Percentiles rank a stretch among this genome's conserved stretches.
Evolutionary conservation across 2,113 vertebrate species (phyloP).

Genomic region (Syngnathus typhle): DNA sequence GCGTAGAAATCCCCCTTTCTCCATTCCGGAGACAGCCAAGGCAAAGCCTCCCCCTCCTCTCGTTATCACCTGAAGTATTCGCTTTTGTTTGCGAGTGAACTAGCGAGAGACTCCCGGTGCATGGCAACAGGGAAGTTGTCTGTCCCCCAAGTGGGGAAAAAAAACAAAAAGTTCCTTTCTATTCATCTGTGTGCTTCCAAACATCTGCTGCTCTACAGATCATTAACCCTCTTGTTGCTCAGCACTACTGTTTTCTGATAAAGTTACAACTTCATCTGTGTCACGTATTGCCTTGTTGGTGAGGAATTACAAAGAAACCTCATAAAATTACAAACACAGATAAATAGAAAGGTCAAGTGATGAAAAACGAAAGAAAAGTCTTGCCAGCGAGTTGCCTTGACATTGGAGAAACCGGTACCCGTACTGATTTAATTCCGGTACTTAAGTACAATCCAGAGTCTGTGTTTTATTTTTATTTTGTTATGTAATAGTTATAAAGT

Average conservation of each 20-base stretch:
- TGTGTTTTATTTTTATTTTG: too few species aligned
- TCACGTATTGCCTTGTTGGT: neutral
- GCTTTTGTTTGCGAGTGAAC: conserved; percentile 18
- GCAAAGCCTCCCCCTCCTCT: conserved; percentile 21
- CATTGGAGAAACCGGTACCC: neutral
- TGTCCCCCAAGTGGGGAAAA: conserved; percentile 26
- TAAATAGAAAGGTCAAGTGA: conserved; percentile 34
- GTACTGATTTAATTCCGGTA: too few species aligned
- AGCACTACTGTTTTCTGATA: neutral
- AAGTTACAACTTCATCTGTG: neutral
- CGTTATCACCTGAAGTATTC: conserved; percentile 3
- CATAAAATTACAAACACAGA: too few species aligned
- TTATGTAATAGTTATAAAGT: too few species aligned
- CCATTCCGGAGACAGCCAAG: conserved; percentile 42
- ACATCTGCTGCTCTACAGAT: conserved; percentile 66
- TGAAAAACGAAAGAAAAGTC: conserved; percentile 2
- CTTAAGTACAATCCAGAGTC: too few species aligned
- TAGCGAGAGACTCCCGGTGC: conserved; percentile 39
- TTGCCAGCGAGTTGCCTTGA: neutral
- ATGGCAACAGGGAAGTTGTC: conserved; percentile 55
- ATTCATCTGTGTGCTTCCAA: conserved; percentile 65
- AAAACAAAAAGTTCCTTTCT: conserved; percentile 54
- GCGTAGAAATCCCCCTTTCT: conserved; percentile 57
- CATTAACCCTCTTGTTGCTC: conserved; percentile 61
- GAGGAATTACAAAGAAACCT: neutral